Evolutionary conservation across 2,113 vertebrate genomes (phyloP), one percentile per base, ranked within the genome.

Genomic region (Megalops atlanticus): DNA sequence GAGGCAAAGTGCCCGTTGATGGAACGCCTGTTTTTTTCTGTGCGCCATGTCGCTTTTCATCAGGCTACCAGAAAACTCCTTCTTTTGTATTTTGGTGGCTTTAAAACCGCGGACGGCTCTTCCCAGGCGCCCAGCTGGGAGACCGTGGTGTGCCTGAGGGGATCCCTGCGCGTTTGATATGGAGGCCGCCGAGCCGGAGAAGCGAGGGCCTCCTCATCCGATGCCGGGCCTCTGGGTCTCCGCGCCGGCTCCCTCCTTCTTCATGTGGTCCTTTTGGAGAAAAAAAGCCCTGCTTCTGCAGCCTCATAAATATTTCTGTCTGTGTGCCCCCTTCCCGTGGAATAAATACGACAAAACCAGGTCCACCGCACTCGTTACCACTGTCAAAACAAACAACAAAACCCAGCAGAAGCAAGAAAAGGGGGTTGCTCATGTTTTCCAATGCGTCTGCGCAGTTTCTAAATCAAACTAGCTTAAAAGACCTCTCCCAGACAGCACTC

Each of bases 271-370:
- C 79, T 27, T 69, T n/a, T n/a, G n/a, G n/a, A n/a, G n/a, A n/a
- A n/a, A n/a, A 41, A 47, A 68, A 45, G 15, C 52, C 40, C 21
- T 78, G 39, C 64, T 77, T 8, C 71, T 39, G 7, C 41, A 58
- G 58, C 54, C 54, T 85, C 79, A 78, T 82, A 83, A 85, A 83
- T 80, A 82, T 54, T 73, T 76, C 49, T 64, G 40, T 72, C 70
- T 54, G 74, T 38, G 78, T 82, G 43, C 74, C 84, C 76, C 49
- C 33, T 54, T 41, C n/a, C 64, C 15, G 49, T 80, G 64, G 74
- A 77, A 80, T n/a, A 79, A 74, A 80, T n/a, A 36, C 68, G 74
- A 78, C 8, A 4, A 74, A 31, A 3, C 7, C 43, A 35, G 69
- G n/a, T 18, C 78, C 49, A 75, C 72, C 35, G 58, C 18, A 74